Evolutionary conservation across 2,797 vertebrate genomes (phyloP).

Genomic region (Natrix natrix): DNA sequence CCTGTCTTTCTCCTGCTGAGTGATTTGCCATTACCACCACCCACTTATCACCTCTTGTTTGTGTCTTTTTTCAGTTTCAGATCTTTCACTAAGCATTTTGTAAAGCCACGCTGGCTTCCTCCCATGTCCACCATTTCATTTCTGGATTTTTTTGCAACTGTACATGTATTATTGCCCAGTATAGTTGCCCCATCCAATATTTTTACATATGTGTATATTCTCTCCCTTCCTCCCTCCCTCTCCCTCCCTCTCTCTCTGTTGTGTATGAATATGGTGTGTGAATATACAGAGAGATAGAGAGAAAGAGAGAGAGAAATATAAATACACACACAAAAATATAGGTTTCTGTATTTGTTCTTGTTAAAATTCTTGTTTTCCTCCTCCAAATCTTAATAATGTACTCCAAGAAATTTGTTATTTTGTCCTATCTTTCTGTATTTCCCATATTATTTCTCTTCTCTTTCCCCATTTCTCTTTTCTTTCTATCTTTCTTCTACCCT

Average conservation of each 20-base stretch:
- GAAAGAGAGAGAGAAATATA: no score
- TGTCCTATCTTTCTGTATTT: not conserved
- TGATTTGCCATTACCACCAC: not conserved
- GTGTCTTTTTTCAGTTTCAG: not conserved
- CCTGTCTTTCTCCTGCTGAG: not conserved
- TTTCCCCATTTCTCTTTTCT: not conserved
- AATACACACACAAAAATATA: not conserved
- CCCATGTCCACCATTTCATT: not conserved
- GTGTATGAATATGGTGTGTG: no score
- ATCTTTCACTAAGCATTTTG: not conserved
- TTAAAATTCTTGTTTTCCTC: not conserved
- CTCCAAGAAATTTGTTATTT: not conserved
- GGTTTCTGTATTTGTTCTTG: not conserved
- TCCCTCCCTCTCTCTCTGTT: no score
- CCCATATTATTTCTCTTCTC: not conserved
- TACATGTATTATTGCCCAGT: not conserved
- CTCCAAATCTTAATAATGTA: not conserved
- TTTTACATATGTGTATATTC: not conserved
- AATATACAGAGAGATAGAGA: no score
- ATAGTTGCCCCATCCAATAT: not conserved
- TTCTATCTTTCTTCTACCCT: not conserved
- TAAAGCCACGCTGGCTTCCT: not conserved
- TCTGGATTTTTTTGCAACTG: not conserved
- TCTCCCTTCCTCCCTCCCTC: no score
- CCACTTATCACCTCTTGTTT: no score